Percentiles rank a stretch among this genome's conserved stretches.
phyloP scores from a whole-genome alignment of 2,888 invertebrate species.

The Aporophyla lueneburgensis region DNA sequence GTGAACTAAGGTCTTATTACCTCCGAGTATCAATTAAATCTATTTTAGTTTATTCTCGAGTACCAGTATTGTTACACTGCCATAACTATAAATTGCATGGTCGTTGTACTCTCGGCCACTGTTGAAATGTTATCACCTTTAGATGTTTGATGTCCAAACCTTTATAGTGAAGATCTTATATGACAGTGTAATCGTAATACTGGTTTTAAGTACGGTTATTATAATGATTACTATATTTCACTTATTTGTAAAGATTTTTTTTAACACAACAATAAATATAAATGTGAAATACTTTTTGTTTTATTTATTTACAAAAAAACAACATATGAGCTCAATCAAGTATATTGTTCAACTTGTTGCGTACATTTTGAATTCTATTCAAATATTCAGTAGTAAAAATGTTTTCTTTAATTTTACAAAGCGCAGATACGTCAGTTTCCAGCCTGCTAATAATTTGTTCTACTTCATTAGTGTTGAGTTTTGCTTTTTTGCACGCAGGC shows the following conservation, averaged over 20 bases:
- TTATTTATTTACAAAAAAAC: constrained; percentile 72
- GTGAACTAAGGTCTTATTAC: constrained; percentile 89
- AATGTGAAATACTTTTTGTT: constrained; percentile 88
- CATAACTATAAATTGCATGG: constrained; percentile 56
- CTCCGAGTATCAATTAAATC: constrained; percentile 90
- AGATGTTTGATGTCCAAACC: constrained; percentile 65
- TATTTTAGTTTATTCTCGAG: constrained; percentile 83
- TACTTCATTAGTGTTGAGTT: constrained; percentile 72
- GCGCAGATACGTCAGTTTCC: constrained; percentile 74
- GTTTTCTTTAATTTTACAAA: constrained; percentile 76
- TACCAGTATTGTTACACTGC: constrained; percentile 79
- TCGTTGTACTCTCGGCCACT: constrained; percentile 37
- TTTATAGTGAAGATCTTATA: constrained; percentile 63
- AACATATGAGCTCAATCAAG: constrained; percentile 66
- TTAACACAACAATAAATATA: constrained; percentile 91
- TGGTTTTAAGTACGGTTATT: constrained; percentile 84
- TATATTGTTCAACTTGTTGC: constrained; percentile 79
- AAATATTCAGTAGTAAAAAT: constrained; percentile 72
- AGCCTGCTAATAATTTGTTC: constrained; percentile 76
- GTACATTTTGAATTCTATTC: constrained; percentile 75
- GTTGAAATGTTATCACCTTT: constrained; percentile 57
- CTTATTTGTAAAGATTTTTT: constrained; percentile 90
- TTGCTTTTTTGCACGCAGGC: constrained; percentile 80
- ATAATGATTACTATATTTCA: constrained; percentile 89
- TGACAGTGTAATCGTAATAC: constrained; percentile 78